A percentile compares a stretch with the other conserved stretches of the same genome.
These are phyloP conservation scores for Syrrhaptes paradoxus DNA, from an alignment of 2,113 vertebrate genomes.

Conservation along the genomic window DNA sequence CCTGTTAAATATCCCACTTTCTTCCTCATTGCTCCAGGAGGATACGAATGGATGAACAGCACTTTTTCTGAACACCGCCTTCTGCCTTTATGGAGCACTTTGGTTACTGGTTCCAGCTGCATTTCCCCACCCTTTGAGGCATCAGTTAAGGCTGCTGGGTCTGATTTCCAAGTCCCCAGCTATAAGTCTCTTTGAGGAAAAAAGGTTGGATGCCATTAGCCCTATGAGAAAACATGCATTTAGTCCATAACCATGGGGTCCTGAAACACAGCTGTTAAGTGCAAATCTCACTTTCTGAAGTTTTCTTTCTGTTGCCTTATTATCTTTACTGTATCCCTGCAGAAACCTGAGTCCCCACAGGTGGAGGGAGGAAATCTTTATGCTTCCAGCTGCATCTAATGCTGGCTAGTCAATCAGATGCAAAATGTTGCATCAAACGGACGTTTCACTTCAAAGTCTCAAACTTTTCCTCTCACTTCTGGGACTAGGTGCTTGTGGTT, in stretches of 20 bases:
- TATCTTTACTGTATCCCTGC: slow-evolving; percentile 30
- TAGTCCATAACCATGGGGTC: not conserved
- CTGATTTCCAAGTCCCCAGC: not conserved
- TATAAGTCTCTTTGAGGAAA: not conserved
- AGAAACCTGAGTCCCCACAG: slow-evolving; percentile 8
- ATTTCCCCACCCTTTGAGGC: not conserved
- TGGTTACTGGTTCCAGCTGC: not conserved
- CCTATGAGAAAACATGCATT: not conserved
- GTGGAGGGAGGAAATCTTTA: not conserved
- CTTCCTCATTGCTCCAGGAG: not conserved
- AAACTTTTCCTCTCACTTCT: not conserved
- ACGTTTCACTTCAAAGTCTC: slow-evolving; percentile 30
- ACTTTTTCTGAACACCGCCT: not conserved
- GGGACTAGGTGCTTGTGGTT: slow-evolving; percentile 34
- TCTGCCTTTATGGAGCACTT: not conserved
- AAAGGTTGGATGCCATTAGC: not conserved
- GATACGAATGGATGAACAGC: not conserved
- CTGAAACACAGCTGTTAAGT: slow-evolving; percentile 24
- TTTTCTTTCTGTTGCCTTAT: slow-evolving; percentile 43
- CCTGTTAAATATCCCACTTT: not conserved
- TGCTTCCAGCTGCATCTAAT: slow-evolving; percentile 35
- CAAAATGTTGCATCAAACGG: slow-evolving; percentile 32
- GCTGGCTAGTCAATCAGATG: slow-evolving; percentile 17
- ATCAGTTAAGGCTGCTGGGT: not conserved
- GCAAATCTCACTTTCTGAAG: slow-evolving; percentile 19